These are phyloP conservation scores for Pipistrellus kuhlii DNA, from an alignment of 2,797 vertebrate species.

Conservation along the genomic window DNA sequence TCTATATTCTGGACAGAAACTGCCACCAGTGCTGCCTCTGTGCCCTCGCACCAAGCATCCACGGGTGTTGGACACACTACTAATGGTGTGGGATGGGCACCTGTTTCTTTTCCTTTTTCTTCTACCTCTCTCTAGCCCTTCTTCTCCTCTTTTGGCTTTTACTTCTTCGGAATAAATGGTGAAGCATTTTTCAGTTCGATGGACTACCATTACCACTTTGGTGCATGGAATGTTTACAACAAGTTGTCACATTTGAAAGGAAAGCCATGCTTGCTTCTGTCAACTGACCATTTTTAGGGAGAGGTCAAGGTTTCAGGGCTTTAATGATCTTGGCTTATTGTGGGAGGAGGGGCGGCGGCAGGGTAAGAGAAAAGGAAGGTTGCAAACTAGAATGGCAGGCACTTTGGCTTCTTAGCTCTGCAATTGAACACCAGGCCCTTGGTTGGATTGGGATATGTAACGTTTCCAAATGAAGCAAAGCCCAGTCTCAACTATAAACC, in stretches of 20 bases:
- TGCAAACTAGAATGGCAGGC: background rate
- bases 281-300: background rate
- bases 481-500: background rate
- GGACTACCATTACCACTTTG: background rate
- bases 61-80: background rate
- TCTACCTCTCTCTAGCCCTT: background rate
- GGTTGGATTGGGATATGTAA: background rate
- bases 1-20: background rate
- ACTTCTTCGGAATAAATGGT: background rate
- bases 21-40: background rate
- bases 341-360: background rate
- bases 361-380: background rate
- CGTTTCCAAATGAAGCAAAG: constrained; percentile 47
- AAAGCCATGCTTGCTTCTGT: background rate
- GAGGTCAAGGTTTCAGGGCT: background rate
- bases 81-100: background rate
- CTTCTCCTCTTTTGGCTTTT: background rate
- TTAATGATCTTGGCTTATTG: background rate
- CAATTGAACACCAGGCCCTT: background rate
- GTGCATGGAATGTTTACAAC: background rate
- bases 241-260: background rate
- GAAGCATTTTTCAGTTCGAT: background rate
- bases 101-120: background rate
- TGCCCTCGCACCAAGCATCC: background rate
- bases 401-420: background rate